A percentile compares a stretch with the other conserved stretches of the same genome.
These are phyloP conservation scores for Nasonovia ribisnigri DNA, from an alignment of 2,888 invertebrate species.

Conservation along the genomic window DNA sequence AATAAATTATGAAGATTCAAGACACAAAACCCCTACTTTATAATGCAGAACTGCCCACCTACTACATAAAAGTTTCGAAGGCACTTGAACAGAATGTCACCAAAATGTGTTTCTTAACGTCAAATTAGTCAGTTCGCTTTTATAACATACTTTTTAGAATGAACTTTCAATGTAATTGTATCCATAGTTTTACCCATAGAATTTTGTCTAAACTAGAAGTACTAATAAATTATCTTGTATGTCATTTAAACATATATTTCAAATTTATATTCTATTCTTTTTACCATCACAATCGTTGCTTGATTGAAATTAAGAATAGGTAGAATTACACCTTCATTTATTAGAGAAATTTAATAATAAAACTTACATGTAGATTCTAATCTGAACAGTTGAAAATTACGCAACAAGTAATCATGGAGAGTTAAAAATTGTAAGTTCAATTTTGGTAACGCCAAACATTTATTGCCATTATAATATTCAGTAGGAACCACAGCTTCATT, in stretches of 20 bases:
- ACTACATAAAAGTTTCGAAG: too few relatives aligned
- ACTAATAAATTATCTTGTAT: neutral
- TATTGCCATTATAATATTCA: conserved; percentile 96
- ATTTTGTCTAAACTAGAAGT: neutral
- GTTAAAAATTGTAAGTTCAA: conserved; percentile 98
- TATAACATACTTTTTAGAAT: too few relatives aligned
- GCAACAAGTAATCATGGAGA: conserved; percentile 94
- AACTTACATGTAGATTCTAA: conserved; percentile 95
- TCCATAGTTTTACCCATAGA: neutral
- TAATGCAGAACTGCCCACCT: too few relatives aligned
- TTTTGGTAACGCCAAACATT: conserved; percentile 95
- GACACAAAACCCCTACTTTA: too few relatives aligned
- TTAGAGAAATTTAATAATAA: neutral
- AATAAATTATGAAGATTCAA: too few relatives aligned
- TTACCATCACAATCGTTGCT: neutral
- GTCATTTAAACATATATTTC: neutral
- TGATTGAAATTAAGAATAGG: neutral
- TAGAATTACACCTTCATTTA: neutral
- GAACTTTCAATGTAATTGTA: neutral
- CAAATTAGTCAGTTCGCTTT: too few relatives aligned
- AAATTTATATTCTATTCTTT: neutral
- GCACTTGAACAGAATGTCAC: too few relatives aligned
- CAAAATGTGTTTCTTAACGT: too few relatives aligned
- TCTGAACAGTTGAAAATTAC: conserved; percentile 97
- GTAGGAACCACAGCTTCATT: conserved; percentile 98